A percentile compares a stretch with the other conserved stretches of the same genome.
Evolutionary conservation across 2,888 invertebrate genomes (phyloP).

Genomic region (Orthosia gracilis): DNA sequence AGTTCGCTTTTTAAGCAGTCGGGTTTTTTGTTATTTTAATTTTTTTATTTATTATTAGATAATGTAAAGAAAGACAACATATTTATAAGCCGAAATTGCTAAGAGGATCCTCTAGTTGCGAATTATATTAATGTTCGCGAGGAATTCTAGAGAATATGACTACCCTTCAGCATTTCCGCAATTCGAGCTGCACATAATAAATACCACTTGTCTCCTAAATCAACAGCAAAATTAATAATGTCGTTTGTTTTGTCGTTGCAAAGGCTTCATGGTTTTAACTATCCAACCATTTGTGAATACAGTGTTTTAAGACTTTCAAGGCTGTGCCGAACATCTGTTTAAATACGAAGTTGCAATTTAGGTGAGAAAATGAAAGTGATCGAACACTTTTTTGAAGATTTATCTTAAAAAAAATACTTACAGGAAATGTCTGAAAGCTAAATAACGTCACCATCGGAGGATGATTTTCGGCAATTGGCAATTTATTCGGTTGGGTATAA

Average conservation of each 20-base stretch:
- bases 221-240: slow-evolving; percentile 49
- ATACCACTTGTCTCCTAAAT: slow-evolving; percentile 39
- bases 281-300: slow-evolving; percentile 43
- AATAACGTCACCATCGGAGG: not conserved
- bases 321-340: not conserved
- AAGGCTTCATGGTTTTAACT: slow-evolving; percentile 39
- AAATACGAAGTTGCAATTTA: not conserved
- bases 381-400: too few species aligned
- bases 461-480: too few species aligned
- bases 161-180: slow-evolving; percentile 17
- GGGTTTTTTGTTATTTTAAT: too few species aligned
- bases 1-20: too few species aligned
- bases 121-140: slow-evolving; percentile 35
- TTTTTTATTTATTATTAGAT: too few species aligned
- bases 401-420: too few species aligned
- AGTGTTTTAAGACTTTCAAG: slow-evolving; percentile 22
- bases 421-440: not conserved
- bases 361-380: too few species aligned
- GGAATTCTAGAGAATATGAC: slow-evolving; percentile 9
- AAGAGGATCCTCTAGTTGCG: slow-evolving; percentile 1
- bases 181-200: slow-evolving; percentile 24
- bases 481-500: not conserved
- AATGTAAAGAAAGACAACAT: not conserved
- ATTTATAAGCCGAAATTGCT: not conserved
- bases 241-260: slow-evolving; percentile 24